phyloP scores from a whole-genome alignment of 2,113 vertebrate species.

The Andinoacara biseriatus region DNA sequence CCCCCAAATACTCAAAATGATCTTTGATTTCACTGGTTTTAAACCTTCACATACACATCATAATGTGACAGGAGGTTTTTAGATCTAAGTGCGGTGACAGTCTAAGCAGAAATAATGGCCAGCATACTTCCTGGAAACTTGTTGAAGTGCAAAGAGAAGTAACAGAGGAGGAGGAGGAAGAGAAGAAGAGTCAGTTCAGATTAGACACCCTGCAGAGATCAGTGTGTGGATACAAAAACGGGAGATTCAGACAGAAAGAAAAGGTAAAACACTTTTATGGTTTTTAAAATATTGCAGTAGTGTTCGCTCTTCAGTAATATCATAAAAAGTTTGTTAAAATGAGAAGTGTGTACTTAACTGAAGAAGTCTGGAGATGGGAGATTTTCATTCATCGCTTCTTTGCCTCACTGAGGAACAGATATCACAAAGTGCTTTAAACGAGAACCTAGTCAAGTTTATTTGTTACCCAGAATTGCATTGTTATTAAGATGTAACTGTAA shows the following conservation, averaged over 20 bases:
- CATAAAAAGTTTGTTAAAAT: not conserved
- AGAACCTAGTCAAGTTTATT: not conserved
- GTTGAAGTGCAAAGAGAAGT: not conserved
- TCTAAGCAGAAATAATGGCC: not conserved
- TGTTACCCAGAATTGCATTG: not conserved
- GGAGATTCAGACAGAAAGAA: not conserved
- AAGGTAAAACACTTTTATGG: slow-evolving; percentile 9
- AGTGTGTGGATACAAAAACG: not conserved
- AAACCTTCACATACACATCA: not conserved
- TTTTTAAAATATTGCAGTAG: not conserved
- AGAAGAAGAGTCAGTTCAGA: not conserved
- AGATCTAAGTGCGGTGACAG: fast-evolving
- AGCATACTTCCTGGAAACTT: slow-evolving; percentile 40
- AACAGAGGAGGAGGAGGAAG: slow-evolving; percentile 21
- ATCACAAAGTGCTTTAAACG: not conserved
- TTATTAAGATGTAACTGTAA: not conserved
- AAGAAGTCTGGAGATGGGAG: not conserved
- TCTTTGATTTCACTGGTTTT: fast-evolving
- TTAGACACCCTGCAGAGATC: not conserved
- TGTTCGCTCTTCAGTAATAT: not conserved
- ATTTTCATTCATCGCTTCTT: not conserved
- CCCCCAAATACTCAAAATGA: not conserved
- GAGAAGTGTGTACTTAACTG: not conserved
- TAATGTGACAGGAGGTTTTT: not conserved
- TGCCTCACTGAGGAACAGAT: fast-evolving